phyloP scores from a whole-genome alignment of 2,113 vertebrate species.

The Oncorhynchus nerka region DNA sequence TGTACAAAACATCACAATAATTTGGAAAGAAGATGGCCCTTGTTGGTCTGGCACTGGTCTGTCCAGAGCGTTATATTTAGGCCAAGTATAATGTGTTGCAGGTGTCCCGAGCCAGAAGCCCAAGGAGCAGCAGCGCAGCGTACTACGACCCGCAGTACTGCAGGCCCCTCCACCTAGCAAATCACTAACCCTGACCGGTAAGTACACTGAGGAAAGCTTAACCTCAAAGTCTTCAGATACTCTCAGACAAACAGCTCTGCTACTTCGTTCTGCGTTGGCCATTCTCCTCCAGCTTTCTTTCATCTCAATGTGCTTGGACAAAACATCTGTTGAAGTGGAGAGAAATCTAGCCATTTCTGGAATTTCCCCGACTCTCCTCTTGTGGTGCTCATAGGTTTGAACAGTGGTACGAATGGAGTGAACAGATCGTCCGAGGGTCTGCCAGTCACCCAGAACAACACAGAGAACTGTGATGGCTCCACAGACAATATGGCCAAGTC shows the following conservation, averaged over 20 bases:
- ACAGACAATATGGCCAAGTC: not conserved
- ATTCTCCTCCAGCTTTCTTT: not conserved
- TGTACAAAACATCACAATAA: not conserved
- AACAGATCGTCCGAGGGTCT: slow-evolving; percentile 57
- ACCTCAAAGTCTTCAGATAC: not conserved
- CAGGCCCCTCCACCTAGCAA: slow-evolving; percentile 75
- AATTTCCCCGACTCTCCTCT: not conserved
- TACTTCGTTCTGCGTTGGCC: not conserved
- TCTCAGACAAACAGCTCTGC: not conserved
- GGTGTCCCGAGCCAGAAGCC: slow-evolving; percentile 85
- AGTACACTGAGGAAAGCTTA: not conserved
- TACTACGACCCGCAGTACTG: slow-evolving; percentile 81
- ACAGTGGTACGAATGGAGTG: slow-evolving; percentile 80
- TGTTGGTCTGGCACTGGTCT: not conserved
- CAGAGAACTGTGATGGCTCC: slow-evolving; percentile 48
- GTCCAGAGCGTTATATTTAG: not conserved
- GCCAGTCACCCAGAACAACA: slow-evolving; percentile 47
- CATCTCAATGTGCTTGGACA: no score
- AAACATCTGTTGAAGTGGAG: not conserved
- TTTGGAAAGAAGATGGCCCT: not conserved
- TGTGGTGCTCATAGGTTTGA: slow-evolving; percentile 49
- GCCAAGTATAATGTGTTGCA: slow-evolving; percentile 44
- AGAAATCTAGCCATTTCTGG: no score
- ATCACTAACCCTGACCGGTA: not conserved
- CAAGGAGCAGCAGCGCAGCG: slow-evolving; percentile 84